phyloP scores from a whole-genome alignment of 2,113 vertebrate species.

The Melospiza melodia region DNA sequence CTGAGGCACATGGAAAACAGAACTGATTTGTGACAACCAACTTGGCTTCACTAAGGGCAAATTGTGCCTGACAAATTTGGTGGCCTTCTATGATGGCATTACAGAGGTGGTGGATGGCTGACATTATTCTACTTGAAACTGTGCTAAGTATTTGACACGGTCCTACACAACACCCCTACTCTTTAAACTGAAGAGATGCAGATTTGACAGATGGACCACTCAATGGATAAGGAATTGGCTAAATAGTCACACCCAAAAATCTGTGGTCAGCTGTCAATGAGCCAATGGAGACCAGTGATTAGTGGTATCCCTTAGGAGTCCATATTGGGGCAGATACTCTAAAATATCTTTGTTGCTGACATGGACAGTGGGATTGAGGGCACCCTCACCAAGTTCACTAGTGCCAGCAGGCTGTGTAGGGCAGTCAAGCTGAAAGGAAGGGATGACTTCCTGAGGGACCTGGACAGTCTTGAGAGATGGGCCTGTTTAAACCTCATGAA shows the following conservation, averaged over 20 bases:
- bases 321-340: neutral
- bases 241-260: neutral
- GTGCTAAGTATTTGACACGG: neutral
- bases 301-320: neutral
- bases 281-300: neutral
- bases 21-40: neutral
- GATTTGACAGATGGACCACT: neutral
- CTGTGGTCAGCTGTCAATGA: neutral
- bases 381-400: neutral
- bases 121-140: neutral
- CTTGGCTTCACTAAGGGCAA: neutral
- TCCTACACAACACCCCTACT: neutral
- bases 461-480: neutral
- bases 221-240: neutral
- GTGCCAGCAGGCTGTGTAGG: neutral
- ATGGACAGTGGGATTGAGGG: too few relatives aligned
- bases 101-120: neutral
- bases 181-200: neutral
- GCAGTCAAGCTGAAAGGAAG: neutral
- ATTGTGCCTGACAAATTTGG: neutral
- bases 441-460: neutral
- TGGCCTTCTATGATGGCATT: neutral
- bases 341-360: neutral
- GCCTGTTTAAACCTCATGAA: neutral
- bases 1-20: neutral